Evolutionary conservation across 2,113 vertebrate species (phyloP).

Genomic region (Aleadryas rufinucha): DNA sequence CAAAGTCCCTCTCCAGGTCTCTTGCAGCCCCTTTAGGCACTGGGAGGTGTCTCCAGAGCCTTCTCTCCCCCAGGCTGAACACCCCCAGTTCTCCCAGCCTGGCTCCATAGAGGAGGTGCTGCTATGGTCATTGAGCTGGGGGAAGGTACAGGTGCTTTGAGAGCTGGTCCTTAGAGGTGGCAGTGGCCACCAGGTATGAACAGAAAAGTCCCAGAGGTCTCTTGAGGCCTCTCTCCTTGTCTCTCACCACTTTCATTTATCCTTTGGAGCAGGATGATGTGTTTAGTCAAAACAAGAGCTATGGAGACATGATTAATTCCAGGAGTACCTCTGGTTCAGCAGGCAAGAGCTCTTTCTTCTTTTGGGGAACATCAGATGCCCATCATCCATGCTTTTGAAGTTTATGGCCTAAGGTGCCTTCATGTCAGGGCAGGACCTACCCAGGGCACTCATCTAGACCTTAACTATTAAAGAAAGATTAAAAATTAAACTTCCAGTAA

Average conservation of each 20-base stretch:
- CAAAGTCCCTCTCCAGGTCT: background rate
- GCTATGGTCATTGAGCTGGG: background rate
- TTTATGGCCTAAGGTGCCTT: background rate
- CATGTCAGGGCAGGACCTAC: background rate
- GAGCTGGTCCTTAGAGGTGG: background rate
- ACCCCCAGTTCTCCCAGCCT: background rate
- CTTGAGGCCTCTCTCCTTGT: background rate
- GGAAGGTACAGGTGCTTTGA: background rate
- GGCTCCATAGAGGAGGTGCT: background rate
- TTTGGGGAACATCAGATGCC: background rate
- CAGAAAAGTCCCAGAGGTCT: background rate
- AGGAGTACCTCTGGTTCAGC: background rate
- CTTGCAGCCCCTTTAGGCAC: background rate
- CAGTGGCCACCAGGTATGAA: background rate
- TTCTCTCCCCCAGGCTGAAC: background rate
- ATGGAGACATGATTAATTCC: background rate
- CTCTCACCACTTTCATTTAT: background rate
- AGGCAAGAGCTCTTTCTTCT: background rate
- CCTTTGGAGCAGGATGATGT: background rate
- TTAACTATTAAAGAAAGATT: slow-evolving; percentile 32
- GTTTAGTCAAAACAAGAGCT: background rate
- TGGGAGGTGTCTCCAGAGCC: background rate
- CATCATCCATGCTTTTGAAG: background rate
- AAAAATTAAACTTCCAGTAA: slow-evolving; percentile 46
- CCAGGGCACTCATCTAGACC: background rate